Evolutionary conservation across 2,113 vertebrate genomes (phyloP).

Genomic region (Cromileptes altivelis): DNA sequence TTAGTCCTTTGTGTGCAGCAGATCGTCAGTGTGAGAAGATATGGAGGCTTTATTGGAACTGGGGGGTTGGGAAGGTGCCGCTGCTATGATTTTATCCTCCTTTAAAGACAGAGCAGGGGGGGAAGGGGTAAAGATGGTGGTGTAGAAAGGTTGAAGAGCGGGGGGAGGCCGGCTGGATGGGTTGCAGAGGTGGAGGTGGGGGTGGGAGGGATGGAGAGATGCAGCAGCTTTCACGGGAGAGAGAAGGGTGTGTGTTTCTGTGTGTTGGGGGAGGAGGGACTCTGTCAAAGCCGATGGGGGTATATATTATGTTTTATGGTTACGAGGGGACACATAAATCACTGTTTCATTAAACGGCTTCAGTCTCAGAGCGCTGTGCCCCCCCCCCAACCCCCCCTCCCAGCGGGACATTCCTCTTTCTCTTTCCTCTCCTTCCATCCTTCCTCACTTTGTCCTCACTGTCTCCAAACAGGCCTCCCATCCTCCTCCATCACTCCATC

Average conservation of each 20-base stretch:
- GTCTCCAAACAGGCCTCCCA: background rate
- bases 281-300: constrained; percentile 60
- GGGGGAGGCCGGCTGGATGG: constrained; percentile 20
- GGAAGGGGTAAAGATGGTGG: constrained; percentile 44
- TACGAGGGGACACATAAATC: constrained; percentile 79
- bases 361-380: constrained; percentile 52
- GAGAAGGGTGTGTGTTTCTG: constrained; percentile 36
- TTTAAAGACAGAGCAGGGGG: constrained; percentile 58
- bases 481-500: background rate
- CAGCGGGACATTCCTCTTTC: constrained; percentile 41
- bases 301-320: constrained; percentile 82
- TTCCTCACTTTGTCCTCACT: constrained; percentile 10
- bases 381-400: constrained; percentile 11
- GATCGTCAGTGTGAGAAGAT: constrained; percentile 36
- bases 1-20: constrained; percentile 62
- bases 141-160: constrained; percentile 45
- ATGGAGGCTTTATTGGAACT: constrained; percentile 67
- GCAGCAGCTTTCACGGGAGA: constrained; percentile 54
- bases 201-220: constrained; percentile 26
- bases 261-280: constrained; percentile 56
- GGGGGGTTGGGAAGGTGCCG: constrained; percentile 68
- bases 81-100: constrained; percentile 67
- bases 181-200: constrained; percentile 63
- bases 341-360: constrained; percentile 80
- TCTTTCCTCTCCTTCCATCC: constrained; percentile 12